Percentiles rank a stretch among this genome's conserved stretches.
These are phyloP conservation scores for Aphrocallistes beatrix DNA, from an alignment of 37 sponge, comb jelly and placozoan species.

Conservation along the genomic window DNA sequence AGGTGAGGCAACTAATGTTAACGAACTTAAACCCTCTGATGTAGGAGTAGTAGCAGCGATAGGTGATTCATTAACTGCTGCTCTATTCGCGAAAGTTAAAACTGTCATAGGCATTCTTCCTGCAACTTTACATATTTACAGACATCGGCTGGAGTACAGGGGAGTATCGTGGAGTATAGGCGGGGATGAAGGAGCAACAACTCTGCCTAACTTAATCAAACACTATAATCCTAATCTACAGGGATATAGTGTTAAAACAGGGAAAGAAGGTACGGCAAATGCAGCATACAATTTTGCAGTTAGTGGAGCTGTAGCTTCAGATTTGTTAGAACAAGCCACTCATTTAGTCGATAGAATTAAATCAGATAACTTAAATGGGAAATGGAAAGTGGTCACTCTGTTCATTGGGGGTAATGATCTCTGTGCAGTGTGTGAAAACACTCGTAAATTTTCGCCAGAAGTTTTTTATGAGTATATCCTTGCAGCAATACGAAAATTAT, in stretches of 20 bases:
- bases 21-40: conserved; percentile 16
- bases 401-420: conserved; percentile 71
- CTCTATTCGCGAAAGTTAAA: neutral
- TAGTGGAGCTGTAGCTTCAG: conserved; percentile 31
- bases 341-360: neutral
- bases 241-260: conserved; percentile 28
- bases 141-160: conserved; percentile 17
- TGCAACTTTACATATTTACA: neutral
- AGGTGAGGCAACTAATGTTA: neutral
- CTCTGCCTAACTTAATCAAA: conserved; percentile 43
- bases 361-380: conserved; percentile 14
- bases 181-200: conserved; percentile 31
- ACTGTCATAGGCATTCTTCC: neutral
- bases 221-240: conserved; percentile 36
- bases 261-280: conserved; percentile 10
- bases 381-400: conserved; percentile 53
- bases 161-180: conserved; percentile 41
- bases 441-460: conserved; percentile 1
- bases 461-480: neutral
- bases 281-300: conserved; percentile 30
- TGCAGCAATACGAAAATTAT: neutral
- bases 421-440: conserved; percentile 33
- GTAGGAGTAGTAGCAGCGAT: conserved; percentile 23
- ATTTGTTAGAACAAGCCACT: neutral
- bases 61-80: conserved; percentile 27